Percentiles rank a stretch among this genome's conserved stretches.
Evolutionary conservation across 1,140 invertebrate species (phyloP).

Genomic region (Uloborus diversus): DNA sequence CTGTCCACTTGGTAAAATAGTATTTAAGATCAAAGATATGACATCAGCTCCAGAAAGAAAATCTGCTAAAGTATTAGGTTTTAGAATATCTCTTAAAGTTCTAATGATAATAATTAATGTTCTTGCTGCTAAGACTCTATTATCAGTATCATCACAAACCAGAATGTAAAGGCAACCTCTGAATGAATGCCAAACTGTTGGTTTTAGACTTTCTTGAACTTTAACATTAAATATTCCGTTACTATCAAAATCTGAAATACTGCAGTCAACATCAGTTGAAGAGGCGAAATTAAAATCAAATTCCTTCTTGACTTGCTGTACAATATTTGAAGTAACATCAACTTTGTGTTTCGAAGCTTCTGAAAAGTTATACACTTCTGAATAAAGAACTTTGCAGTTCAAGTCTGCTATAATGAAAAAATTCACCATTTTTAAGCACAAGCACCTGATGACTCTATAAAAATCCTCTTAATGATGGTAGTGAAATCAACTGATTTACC

Average conservation of each 20-base stretch:
- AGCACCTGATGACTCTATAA: too few species aligned
- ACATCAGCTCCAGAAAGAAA: constrained; percentile 20
- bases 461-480: too few species aligned
- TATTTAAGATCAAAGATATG: constrained; percentile 31
- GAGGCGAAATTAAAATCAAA: constrained; percentile 39
- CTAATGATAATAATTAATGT: constrained; percentile 23
- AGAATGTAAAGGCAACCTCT: constrained; percentile 45
- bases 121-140: constrained; percentile 35
- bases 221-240: constrained; percentile 44
- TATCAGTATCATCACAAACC: constrained; percentile 32
- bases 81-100: constrained; percentile 32
- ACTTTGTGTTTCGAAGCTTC: neutral
- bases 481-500: too few species aligned
- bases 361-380: constrained; percentile 28
- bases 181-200: constrained; percentile 37
- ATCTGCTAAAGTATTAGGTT: neutral
- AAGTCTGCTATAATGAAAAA: constrained; percentile 38
- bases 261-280: constrained; percentile 26
- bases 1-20: constrained; percentile 30
- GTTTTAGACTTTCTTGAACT: constrained; percentile 15
- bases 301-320: constrained; percentile 20
- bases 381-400: constrained; percentile 30
- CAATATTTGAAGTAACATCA: constrained; percentile 4
- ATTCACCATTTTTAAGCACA: constrained; percentile 39
- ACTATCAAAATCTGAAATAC: constrained; percentile 4